Base-by-base conservation (phyloP, 2,888 invertebrate species). In the Hydrotaea diabolus region DNA sequence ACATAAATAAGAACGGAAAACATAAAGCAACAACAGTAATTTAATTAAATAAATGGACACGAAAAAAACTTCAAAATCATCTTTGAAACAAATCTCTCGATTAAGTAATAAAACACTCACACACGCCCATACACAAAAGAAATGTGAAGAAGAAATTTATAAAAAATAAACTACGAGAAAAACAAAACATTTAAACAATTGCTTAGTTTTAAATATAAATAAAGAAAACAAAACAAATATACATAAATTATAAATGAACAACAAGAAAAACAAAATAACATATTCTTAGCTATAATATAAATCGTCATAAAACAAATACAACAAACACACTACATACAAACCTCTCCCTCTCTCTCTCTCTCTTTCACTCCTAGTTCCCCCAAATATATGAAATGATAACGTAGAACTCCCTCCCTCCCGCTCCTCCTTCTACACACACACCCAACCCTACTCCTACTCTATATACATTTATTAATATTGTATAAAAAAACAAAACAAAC, bases 271-370 rank as follows among this genome's bases (percentile, higher is more conserved):
- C 69, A 49, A 72, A 11, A 77, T 57, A 72, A 49, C 74, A 57
- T 85, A 85, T 85, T 85, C 82, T 85, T 85, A 85, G 85, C 73
- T 85, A 85, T 85, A 82, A 85, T 82, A 79, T 82, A 77, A 85
- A 64, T 85, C 77, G 79, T 85, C 85, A 80, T 82, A 82, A 81
- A 77, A 39, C 26, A 49, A 17, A 64, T 13, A 64, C 31, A 17
- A 81, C 76, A 76, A 77, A 53, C 64, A 82, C 71, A 81, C 82
- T 80, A 80, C 53, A 76, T 62, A 82, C 77, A 71, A 13, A 57
- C 59, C 26, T 26, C 26, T 11, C 21, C 4, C 19, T 55, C 17
- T 55, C 17, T 17, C 55, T 9, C 17, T 21, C 1, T 21, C 55
- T 17, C 39, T 39, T 8, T 31, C 31, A n/a, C 23, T 36, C 46